phyloP scores from a whole-genome alignment of 2,797 vertebrate species.

The Staurois parvus region DNA sequence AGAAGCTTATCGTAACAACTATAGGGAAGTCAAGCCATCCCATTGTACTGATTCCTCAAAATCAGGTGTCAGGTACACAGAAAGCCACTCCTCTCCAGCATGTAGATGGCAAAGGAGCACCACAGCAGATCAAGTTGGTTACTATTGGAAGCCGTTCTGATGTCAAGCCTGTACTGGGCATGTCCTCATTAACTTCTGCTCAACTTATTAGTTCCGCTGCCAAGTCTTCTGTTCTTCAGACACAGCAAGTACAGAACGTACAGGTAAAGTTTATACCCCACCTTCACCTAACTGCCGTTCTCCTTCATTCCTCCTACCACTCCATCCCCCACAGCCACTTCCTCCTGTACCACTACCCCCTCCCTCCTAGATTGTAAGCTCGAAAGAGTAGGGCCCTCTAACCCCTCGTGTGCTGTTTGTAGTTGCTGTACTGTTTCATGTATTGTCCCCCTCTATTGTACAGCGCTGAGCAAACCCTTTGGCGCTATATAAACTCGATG shows the following conservation, averaged over 20 bases:
- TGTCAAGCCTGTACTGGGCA: constrained; percentile 86
- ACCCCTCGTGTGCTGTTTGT: no score
- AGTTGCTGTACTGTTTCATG: no score
- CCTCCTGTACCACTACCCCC: no score
- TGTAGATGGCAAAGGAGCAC: constrained; percentile 82
- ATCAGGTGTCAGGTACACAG: constrained; percentile 72
- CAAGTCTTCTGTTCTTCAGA: constrained; percentile 85
- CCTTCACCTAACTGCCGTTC: no score
- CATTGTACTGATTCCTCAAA: constrained; percentile 90
- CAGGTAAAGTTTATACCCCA: constrained; percentile 85
- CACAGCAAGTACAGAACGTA: constrained; percentile 93
- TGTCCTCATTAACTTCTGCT: constrained; percentile 79
- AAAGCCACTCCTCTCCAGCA: constrained; percentile 81
- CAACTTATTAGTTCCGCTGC: constrained; percentile 80
- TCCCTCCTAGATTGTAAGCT: no score
- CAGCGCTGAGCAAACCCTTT: no score
- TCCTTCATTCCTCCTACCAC: no score
- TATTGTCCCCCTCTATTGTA: no score
- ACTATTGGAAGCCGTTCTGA: constrained; percentile 85
- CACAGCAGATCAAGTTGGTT: constrained; percentile 93
- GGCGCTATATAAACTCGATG: no score
- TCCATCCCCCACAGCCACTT: no score
- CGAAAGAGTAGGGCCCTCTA: no score
- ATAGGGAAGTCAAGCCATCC: constrained; percentile 92
- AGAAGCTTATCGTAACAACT: constrained; percentile 91